phyloP scores from a whole-genome alignment of 2,888 invertebrate species.

The Tribolium freemani region DNA sequence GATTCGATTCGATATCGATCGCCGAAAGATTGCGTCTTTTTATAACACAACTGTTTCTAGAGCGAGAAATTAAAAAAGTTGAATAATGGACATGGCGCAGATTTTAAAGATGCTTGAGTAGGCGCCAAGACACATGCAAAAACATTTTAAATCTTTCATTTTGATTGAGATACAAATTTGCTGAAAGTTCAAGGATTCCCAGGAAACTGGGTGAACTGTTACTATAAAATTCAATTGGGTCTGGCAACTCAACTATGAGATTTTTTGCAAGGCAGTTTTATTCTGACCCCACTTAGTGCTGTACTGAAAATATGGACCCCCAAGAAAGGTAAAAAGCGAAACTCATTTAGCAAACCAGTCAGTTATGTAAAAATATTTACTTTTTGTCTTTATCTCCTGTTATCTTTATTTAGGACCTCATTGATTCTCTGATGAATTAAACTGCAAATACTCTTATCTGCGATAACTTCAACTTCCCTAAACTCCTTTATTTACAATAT shows the following conservation, averaged over 20 bases:
- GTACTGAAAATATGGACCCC: no score
- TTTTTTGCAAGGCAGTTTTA: neutral
- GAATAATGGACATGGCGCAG: neutral
- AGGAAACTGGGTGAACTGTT: neutral
- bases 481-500: neutral
- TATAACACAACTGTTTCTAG: neutral
- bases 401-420: neutral
- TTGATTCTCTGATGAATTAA: neutral
- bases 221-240: neutral
- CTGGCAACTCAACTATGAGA: neutral
- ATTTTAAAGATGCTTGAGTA: neutral
- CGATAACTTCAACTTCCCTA: neutral
- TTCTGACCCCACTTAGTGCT: neutral
- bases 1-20: slow-evolving; percentile 28
- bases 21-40: neutral
- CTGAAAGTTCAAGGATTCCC: slow-evolving; percentile 2
- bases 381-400: neutral
- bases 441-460: neutral
- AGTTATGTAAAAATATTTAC: neutral
- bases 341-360: neutral
- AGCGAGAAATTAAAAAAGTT: neutral
- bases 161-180: neutral
- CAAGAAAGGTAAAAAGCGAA: no score
- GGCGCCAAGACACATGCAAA: neutral
- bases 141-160: slow-evolving; percentile 1